Percentiles rank a stretch among this genome's conserved stretches.
Evolutionary conservation across 2,797 vertebrate species (phyloP).

Genomic region (Sciaenops ocellatus): DNA sequence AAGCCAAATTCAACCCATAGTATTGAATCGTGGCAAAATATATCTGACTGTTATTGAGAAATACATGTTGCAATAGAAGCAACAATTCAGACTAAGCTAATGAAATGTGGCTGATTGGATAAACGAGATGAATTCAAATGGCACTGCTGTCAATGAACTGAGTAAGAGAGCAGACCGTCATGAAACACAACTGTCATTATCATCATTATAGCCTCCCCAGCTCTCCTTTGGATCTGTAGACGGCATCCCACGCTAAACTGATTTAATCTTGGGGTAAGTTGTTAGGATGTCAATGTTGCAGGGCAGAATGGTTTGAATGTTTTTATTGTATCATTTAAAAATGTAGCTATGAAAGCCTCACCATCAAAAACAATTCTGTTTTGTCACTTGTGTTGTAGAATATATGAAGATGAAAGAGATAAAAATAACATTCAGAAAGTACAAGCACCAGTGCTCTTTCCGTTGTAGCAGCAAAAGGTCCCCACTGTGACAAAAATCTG

Average conservation of each 20-base stretch:
- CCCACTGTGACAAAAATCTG: constrained; percentile 69
- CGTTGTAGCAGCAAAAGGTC: constrained; percentile 40
- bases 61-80: constrained; percentile 46
- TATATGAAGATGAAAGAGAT: constrained; percentile 29
- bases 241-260: constrained; percentile 11
- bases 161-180: constrained; percentile 27
- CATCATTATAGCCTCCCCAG: constrained; percentile 26
- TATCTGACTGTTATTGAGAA: constrained; percentile 62
- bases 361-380: background rate
- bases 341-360: background rate
- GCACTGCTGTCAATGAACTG: constrained; percentile 43
- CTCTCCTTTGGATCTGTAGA: constrained; percentile 7
- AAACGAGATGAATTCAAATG: constrained; percentile 60
- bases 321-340: constrained; percentile 20
- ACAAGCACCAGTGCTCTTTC: constrained; percentile 51
- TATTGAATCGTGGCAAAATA: constrained; percentile 33
- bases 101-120: constrained; percentile 67
- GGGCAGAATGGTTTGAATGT: constrained; percentile 15
- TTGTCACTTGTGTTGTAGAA: background rate
- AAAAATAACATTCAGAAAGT: constrained; percentile 28
- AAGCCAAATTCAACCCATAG: constrained; percentile 46
- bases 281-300: background rate
- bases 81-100: constrained; percentile 54
- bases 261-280: constrained; percentile 24
- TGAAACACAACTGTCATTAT: constrained; percentile 56